phyloP scores from a whole-genome alignment of 2,888 invertebrate species.

The Adineta ricciae region DNA sequence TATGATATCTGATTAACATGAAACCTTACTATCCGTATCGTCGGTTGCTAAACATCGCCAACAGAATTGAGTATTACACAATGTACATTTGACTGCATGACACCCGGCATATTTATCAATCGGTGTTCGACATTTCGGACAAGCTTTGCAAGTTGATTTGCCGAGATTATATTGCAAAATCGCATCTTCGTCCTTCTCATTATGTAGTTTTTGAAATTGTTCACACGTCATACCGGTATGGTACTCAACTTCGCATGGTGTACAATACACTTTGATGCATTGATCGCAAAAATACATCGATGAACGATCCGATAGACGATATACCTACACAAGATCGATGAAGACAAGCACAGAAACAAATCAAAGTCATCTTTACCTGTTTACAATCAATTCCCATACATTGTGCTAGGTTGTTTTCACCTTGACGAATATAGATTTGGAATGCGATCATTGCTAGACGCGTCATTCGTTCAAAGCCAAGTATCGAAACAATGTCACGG shows the following conservation, averaged over 20 bases:
- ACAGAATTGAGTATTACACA: background rate
- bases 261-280: background rate
- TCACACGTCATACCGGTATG: background rate
- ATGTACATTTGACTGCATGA: background rate
- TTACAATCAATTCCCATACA: background rate
- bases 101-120: slow-evolving; percentile 11
- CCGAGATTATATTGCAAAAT: background rate
- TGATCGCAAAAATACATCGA: background rate
- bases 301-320: background rate
- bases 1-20: background rate
- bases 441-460: background rate
- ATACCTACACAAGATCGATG: background rate
- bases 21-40: background rate
- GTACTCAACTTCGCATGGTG: background rate
- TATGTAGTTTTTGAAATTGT: background rate
- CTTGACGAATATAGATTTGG: background rate
- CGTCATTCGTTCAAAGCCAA: background rate
- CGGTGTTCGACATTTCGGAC: background rate
- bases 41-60: background rate
- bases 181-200: background rate
- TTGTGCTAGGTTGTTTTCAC: background rate
- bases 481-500: background rate
- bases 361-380: background rate
- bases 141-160: background rate
- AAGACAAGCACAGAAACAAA: background rate